These are phyloP conservation scores for Phaenicophaeus curvirostris DNA, from an alignment of 2,797 vertebrate species.

Conservation along the genomic window DNA sequence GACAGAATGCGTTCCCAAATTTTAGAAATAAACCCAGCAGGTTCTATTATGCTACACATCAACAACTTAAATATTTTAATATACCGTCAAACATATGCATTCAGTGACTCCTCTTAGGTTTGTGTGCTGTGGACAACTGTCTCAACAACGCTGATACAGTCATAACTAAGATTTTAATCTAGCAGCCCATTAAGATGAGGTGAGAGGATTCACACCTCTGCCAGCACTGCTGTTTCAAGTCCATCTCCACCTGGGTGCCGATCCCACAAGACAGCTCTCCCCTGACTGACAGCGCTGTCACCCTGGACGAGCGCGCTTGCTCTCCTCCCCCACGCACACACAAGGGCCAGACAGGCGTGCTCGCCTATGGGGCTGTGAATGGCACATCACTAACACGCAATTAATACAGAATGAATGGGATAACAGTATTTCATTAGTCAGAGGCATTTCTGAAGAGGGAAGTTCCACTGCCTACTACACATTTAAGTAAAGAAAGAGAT, in stretches of 20 bases:
- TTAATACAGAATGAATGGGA: background rate
- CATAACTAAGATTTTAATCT: conserved; percentile 63
- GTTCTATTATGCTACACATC: conserved; percentile 49
- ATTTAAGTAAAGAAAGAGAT: background rate
- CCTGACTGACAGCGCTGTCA: background rate
- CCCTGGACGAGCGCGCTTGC: background rate
- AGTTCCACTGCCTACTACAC: background rate
- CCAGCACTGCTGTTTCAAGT: conserved; percentile 30
- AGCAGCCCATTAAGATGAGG: conserved; percentile 55
- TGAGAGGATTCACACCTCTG: conserved; percentile 28
- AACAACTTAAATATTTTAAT: conserved; percentile 69
- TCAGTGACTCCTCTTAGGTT: conserved; percentile 49
- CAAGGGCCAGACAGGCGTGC: background rate
- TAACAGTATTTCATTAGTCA: background rate
- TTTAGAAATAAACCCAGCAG: conserved; percentile 45
- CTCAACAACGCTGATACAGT: conserved; percentile 49
- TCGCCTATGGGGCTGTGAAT: background rate
- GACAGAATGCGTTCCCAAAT: conserved; percentile 38
- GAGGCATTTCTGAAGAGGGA: background rate
- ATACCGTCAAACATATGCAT: conserved; percentile 44
- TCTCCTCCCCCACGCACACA: background rate
- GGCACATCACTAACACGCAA: background rate
- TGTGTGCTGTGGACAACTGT: conserved; percentile 14
- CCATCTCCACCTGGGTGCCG: conserved; percentile 15
- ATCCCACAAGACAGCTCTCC: background rate